Percentiles rank a stretch among this genome's conserved stretches.
Evolutionary conservation across 2,113 vertebrate genomes (phyloP).

Genomic region (Formicarius rufipectus): DNA sequence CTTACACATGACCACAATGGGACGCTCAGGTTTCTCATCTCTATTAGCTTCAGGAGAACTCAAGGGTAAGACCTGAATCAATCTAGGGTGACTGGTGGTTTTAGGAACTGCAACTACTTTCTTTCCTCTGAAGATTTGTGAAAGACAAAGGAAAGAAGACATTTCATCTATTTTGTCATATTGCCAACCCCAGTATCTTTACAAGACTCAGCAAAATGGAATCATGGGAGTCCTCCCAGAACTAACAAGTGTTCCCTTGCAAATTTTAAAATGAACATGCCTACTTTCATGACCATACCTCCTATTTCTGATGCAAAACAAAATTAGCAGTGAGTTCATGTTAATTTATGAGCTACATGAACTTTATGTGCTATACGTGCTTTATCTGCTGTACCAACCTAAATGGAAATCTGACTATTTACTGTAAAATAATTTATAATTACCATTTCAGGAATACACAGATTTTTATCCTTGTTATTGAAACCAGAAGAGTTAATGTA

Average conservation of each 20-base stretch:
- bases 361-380: neutral
- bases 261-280: neutral
- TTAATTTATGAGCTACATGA: neutral
- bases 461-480: neutral
- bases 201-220: neutral
- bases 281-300: neutral
- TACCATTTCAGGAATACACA: neutral
- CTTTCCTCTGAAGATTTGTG: neutral
- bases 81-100: neutral
- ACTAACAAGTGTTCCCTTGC: neutral
- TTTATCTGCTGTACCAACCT: neutral
- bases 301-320: neutral
- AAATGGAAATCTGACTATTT: neutral
- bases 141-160: neutral
- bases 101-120: neutral
- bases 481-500: neutral
- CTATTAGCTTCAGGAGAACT: neutral
- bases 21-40: neutral
- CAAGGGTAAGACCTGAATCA: neutral
- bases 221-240: neutral
- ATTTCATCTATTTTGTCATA: neutral
- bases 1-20: neutral
- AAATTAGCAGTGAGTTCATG: neutral
- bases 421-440: neutral
- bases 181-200: neutral